phyloP scores from a whole-genome alignment of 2,113 vertebrate species.

The Gobius niger region DNA sequence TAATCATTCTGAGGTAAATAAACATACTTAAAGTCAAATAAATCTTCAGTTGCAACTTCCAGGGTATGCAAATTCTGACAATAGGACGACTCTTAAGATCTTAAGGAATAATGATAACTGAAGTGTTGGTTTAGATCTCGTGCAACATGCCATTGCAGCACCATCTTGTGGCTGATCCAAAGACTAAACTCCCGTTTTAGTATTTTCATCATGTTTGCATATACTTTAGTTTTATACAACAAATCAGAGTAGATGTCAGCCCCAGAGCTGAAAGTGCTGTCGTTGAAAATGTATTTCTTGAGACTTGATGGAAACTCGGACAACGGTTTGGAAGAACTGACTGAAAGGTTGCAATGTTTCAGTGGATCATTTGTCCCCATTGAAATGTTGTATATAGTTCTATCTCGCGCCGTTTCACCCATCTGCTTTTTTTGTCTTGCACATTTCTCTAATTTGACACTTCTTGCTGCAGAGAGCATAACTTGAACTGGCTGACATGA shows the following conservation, averaged over 20 bases:
- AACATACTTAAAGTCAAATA: too few species aligned
- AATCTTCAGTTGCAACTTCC: too few species aligned
- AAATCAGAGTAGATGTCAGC: conserved; percentile 34
- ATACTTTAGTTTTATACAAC: too few species aligned
- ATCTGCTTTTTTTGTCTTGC: background rate
- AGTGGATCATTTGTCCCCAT: too few species aligned
- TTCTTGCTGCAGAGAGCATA: background rate
- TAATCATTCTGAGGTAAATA: too few species aligned
- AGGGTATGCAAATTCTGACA: background rate
- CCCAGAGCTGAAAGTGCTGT: conserved; percentile 51
- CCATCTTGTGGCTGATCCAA: conserved; percentile 34
- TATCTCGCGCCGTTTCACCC: too few species aligned
- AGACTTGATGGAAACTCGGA: conserved; percentile 42
- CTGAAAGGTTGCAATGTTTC: too few species aligned
- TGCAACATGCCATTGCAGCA: conserved; percentile 24
- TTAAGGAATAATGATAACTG: background rate
- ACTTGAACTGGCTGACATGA: background rate
- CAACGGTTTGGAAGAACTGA: too few species aligned
- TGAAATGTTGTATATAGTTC: too few species aligned
- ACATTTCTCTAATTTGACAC: background rate
- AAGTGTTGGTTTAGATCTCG: background rate
- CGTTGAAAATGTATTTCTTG: conserved; percentile 34
- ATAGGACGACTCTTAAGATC: background rate
- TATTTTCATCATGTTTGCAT: too few species aligned
- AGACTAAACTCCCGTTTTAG: background rate